Conservation (phyloP, 2,113 vertebrate genomes). For the Nycticryphes semicollaris region DNA sequence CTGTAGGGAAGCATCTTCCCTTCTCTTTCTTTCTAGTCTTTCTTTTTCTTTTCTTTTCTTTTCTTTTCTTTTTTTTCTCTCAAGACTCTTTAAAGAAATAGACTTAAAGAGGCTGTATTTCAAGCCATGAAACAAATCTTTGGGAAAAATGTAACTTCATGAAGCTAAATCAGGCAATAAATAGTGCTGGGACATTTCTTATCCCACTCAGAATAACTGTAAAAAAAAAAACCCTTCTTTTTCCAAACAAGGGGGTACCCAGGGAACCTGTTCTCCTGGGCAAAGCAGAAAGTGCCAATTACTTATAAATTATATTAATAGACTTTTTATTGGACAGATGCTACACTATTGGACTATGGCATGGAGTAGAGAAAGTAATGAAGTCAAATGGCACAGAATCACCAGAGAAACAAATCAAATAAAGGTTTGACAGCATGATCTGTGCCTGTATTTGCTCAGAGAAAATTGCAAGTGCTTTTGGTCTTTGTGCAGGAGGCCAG, state of each 20-base stretch:
- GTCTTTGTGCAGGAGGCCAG: background rate
- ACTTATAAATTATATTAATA: background rate
- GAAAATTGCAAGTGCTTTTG: background rate
- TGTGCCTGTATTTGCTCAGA: conserved; percentile 1
- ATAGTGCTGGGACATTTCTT: background rate
- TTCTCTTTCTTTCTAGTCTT: background rate
- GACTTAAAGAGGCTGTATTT: background rate
- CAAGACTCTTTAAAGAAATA: background rate
- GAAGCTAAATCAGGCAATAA: background rate
- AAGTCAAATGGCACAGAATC: background rate
- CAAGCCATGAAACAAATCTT: background rate
- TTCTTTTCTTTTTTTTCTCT: background rate
- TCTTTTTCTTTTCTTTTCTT: no score
- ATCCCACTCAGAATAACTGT: background rate
- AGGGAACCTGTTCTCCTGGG: background rate
- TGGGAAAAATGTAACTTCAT: background rate
- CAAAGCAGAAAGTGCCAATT: background rate
- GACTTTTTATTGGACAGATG: background rate
- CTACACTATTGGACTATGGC: background rate
- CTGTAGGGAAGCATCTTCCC: background rate
- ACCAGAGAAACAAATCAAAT: conserved; percentile 33
- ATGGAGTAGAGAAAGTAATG: conserved; percentile 1
- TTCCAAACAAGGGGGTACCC: background rate
- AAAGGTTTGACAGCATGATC: background rate
- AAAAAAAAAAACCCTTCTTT: background rate